phyloP scores from a whole-genome alignment of 2,113 vertebrate genomes.

The Mastomys coucha region DNA sequence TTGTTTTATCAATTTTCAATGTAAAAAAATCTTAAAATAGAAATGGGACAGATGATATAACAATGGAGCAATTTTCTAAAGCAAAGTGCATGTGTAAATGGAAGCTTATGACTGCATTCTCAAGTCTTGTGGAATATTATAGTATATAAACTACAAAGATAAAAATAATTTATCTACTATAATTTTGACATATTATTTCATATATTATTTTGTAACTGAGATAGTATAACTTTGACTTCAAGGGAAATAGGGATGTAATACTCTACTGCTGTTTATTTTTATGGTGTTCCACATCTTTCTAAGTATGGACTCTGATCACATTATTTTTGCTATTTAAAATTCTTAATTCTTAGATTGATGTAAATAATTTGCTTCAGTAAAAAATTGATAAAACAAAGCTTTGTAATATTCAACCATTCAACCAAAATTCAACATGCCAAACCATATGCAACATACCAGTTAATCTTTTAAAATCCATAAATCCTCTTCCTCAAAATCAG shows the following conservation, averaged over 20 bases:
- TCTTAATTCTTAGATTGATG: slow-evolving; percentile 31
- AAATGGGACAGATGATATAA: neutral
- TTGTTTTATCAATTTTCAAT: neutral
- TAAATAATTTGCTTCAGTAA: neutral
- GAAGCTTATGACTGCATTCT: neutral
- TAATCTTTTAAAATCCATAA: slow-evolving; percentile 49
- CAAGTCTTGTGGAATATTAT: neutral
- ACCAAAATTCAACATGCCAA: slow-evolving; percentile 57
- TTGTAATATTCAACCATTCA: slow-evolving; percentile 2
- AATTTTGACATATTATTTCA: neutral
- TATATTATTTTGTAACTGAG: neutral
- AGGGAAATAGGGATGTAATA: neutral
- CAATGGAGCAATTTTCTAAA: neutral
- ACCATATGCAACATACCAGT: no score
- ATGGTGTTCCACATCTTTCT: neutral
- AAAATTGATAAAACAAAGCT: slow-evolving; percentile 1
- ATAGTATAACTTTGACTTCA: neutral
- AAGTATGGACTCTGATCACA: neutral
- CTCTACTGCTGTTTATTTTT: no score
- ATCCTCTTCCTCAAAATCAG: slow-evolving; percentile 51
- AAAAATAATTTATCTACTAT: neutral
- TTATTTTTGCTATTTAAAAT: neutral
- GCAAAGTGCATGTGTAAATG: neutral
- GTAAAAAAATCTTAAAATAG: neutral
- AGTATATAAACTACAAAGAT: neutral